A percentile compares a stretch with the other conserved stretches of the same genome.
phyloP scores from a whole-genome alignment of 1,140 invertebrate species.

The Cataglyphis hispanica region DNA sequence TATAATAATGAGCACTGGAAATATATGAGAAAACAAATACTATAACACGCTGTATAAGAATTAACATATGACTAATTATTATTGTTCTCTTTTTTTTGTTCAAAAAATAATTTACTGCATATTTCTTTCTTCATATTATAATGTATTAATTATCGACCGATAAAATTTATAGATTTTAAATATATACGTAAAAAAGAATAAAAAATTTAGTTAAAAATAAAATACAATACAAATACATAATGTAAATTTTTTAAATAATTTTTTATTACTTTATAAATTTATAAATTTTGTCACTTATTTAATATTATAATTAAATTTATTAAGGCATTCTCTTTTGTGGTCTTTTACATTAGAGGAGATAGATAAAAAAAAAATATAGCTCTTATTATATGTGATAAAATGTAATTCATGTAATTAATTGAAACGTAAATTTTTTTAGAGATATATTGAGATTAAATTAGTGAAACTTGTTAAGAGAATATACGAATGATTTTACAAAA shows the following conservation, averaged over 20 bases:
- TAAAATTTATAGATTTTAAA: background rate
- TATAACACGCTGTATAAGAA: too few species aligned
- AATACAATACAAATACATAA: background rate
- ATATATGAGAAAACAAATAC: too few species aligned
- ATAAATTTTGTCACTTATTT: background rate
- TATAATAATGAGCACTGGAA: too few species aligned
- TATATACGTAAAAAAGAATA: background rate
- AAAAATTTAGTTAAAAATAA: background rate
- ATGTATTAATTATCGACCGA: background rate
- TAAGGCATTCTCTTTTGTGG: too few species aligned
- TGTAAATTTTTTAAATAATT: background rate
- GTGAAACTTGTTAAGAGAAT: background rate
- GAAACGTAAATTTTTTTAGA: background rate
- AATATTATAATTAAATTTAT: background rate
- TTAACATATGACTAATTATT: too few species aligned
- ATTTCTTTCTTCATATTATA: too few species aligned
- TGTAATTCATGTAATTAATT: slow-evolving; percentile 18
- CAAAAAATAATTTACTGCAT: too few species aligned
- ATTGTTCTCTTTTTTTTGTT: too few species aligned
- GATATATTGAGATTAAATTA: background rate
- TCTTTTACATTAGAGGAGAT: too few species aligned
- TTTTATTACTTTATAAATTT: background rate
- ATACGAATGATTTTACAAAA: background rate
- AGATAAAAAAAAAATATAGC: background rate
- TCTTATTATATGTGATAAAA: too few species aligned